Conservation (phyloP, 2,113 vertebrate genomes). For the Antigone vipio region DNA sequence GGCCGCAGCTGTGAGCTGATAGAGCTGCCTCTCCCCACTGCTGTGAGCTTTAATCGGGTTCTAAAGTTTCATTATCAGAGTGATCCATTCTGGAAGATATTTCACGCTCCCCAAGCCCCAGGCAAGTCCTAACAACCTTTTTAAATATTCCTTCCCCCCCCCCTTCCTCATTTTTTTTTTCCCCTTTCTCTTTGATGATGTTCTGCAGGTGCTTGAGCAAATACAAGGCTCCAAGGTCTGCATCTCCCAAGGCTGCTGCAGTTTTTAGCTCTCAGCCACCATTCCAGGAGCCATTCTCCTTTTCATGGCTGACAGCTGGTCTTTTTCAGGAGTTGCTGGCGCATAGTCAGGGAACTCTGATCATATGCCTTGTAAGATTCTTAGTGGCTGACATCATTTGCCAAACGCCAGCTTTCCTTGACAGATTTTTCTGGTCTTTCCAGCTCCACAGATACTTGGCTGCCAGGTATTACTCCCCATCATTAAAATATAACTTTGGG, state of each 20-base stretch:
- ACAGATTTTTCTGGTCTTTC: conserved; percentile 17
- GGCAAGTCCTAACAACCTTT: conserved; percentile 51
- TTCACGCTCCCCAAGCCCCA: conserved; percentile 22
- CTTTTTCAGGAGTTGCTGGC: conserved; percentile 52
- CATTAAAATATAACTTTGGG: background rate
- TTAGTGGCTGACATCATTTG: conserved; percentile 48
- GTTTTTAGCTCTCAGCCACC: conserved; percentile 37
- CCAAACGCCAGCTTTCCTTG: conserved; percentile 40
- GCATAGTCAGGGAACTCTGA: conserved; percentile 33
- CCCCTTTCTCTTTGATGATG: conserved; percentile 38
- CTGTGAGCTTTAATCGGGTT: conserved; percentile 58
- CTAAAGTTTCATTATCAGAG: conserved; percentile 70
- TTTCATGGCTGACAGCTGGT: conserved; percentile 57
- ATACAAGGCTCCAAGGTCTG: conserved; percentile 9
- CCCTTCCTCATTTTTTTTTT: background rate
- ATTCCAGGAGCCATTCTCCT: conserved; percentile 41
- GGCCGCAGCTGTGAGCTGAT: conserved; percentile 58
- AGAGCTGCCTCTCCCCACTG: conserved; percentile 36
- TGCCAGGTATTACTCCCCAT: background rate
- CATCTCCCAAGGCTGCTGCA: background rate
- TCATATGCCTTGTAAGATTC: conserved; percentile 45
- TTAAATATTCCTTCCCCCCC: background rate
- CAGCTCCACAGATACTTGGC: background rate
- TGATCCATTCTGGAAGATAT: conserved; percentile 62
- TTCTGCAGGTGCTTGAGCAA: conserved; percentile 47